Evolutionary conservation across 2,113 vertebrate species (phyloP).

Genomic region (Rhynchomys soricoides): DNA sequence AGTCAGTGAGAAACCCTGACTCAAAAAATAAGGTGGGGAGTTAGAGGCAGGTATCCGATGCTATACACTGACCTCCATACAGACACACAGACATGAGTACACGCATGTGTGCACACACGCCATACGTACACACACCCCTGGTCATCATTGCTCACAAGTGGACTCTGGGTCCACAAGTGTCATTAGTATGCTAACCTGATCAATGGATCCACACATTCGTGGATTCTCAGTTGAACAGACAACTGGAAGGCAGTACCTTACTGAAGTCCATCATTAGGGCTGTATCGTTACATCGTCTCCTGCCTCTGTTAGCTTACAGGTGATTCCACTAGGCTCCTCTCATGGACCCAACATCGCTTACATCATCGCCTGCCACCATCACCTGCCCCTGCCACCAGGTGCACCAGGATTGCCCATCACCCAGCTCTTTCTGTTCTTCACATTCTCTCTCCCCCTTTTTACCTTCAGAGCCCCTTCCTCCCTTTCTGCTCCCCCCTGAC

Average conservation of each 20-base stretch:
- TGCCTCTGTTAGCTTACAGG: too few species aligned
- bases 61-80: neutral
- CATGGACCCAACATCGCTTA: too few species aligned
- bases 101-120: neutral
- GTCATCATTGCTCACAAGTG: neutral
- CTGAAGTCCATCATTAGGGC: neutral
- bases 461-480: too few species aligned
- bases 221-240: neutral
- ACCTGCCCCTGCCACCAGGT: too few species aligned
- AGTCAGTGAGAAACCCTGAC: neutral
- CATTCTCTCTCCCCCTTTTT: too few species aligned
- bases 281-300: neutral
- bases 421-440: too few species aligned
- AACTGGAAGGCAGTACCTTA: too few species aligned
- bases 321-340: too few species aligned
- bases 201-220: neutral
- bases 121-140: neutral
- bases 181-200: neutral
- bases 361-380: too few species aligned
- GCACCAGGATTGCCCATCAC: too few species aligned
- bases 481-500: too few species aligned
- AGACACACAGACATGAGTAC: neutral
- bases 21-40: neutral
- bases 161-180: neutral
- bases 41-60: neutral